Percentiles rank a stretch among this genome's conserved stretches.
These are phyloP conservation scores for Epizoanthus scotinus DNA, from an alignment of 92 coral and sea anemone genomes.

Conservation along the genomic window DNA sequence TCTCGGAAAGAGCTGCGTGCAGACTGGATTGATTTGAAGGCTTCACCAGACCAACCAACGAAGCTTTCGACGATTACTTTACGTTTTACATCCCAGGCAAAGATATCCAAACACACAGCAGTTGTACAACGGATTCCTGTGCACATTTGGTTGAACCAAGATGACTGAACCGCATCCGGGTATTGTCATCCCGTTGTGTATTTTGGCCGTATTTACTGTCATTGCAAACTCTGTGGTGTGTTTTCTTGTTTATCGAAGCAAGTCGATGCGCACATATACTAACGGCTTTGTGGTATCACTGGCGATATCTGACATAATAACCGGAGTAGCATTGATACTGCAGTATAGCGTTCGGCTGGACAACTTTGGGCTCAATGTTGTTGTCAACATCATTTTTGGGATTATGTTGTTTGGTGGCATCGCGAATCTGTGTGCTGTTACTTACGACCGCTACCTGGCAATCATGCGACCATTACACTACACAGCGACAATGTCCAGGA, in stretches of 20 bases:
- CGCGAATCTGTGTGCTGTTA: constrained; percentile 81
- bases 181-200: constrained; percentile 53
- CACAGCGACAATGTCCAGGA: constrained; percentile 58
- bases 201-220: constrained; percentile 52
- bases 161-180: constrained; percentile 30
- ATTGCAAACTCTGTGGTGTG: constrained; percentile 70
- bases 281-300: constrained; percentile 85
- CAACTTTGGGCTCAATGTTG: constrained; percentile 51
- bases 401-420: constrained; percentile 77
- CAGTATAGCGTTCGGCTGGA: constrained; percentile 72
- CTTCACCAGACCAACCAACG: not conserved
- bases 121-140: not conserved
- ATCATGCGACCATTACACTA: constrained; percentile 74
- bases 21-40: not conserved
- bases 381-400: constrained; percentile 68
- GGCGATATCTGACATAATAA: constrained; percentile 80
- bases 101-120: not conserved
- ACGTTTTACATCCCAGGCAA: no score
- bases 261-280: constrained; percentile 76
- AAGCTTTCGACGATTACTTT: no score
- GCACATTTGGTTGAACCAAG: not conserved
- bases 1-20: not conserved
- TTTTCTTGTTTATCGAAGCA: constrained; percentile 63
- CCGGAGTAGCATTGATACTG: constrained; percentile 63
- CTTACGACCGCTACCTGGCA: constrained; percentile 81